phyloP scores from a whole-genome alignment of 2,797 vertebrate genomes.

The Enteromius treurensis region DNA sequence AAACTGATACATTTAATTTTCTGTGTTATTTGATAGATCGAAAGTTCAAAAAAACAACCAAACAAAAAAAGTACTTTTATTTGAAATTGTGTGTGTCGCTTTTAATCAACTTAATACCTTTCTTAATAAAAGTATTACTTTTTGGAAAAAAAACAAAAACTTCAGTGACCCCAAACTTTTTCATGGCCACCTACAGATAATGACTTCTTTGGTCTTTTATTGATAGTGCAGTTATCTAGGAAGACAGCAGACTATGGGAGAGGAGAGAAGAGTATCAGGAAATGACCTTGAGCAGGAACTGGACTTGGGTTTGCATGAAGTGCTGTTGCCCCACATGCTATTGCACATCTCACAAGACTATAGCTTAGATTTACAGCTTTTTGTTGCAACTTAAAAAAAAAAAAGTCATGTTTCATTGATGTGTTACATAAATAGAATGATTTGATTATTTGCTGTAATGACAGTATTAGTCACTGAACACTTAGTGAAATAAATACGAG shows the following conservation, averaged over 20 bases:
- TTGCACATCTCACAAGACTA: neutral
- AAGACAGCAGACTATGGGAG: neutral
- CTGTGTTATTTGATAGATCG: neutral
- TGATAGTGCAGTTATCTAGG: constrained; percentile 2
- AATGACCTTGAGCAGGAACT: neutral
- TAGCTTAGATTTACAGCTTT: neutral
- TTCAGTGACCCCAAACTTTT: neutral
- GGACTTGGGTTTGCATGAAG: neutral
- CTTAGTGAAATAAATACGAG: neutral
- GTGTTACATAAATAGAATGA: neutral
- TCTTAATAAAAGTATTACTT: neutral
- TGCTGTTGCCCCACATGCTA: neutral
- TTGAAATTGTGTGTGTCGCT: neutral
- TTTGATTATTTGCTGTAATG: neutral
- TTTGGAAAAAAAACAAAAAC: neutral
- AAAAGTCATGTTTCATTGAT: neutral
- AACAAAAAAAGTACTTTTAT: neutral
- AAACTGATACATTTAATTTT: neutral
- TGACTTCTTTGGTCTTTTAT: neutral
- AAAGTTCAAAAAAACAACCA: neutral
- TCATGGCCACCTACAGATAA: neutral
- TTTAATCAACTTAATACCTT: neutral
- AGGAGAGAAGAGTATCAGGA: neutral
- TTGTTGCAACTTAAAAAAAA: neutral
- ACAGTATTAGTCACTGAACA: neutral